phyloP scores from a whole-genome alignment of 2,888 invertebrate species.

The Synanthedon formicaeformis region DNA sequence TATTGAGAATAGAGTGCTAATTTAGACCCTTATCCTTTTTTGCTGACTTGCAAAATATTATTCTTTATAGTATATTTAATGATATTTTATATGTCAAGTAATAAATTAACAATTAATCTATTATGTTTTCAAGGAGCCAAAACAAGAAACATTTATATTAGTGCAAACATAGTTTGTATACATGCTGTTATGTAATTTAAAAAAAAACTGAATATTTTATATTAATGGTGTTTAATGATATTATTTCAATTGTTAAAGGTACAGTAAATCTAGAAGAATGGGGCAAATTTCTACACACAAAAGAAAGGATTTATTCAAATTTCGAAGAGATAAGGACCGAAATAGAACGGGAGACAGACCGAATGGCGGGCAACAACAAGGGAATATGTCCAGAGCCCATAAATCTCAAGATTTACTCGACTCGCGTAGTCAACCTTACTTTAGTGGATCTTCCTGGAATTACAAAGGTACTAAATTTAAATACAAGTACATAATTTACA shows the following conservation, averaged over 20 bases:
- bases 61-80: too few relatives aligned
- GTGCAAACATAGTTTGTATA: too few relatives aligned
- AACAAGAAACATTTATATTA: too few relatives aligned
- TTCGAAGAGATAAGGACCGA: slow-evolving; percentile 92
- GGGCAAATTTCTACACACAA: slow-evolving; percentile 95
- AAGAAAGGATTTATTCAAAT: slow-evolving; percentile 87
- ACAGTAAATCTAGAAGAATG: slow-evolving; percentile 91
- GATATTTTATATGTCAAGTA: too few relatives aligned
- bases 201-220: too few relatives aligned
- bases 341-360: slow-evolving; percentile 94
- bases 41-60: too few relatives aligned
- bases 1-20: too few relatives aligned
- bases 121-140: too few relatives aligned
- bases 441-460: slow-evolving; percentile 98
- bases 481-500: background rate
- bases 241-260: slow-evolving; percentile 60
- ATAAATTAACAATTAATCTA: too few relatives aligned
- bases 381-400: slow-evolving; percentile 97
- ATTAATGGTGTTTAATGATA: too few relatives aligned
- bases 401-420: slow-evolving; percentile 94
- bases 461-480: slow-evolving; percentile 78
- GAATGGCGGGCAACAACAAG: slow-evolving; percentile 95
- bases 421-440: slow-evolving; percentile 94
- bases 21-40: too few relatives aligned
- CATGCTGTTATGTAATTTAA: too few relatives aligned